phyloP scores from a whole-genome alignment of 2,888 invertebrate genomes.

The Dicranocentrus wangi region DNA sequence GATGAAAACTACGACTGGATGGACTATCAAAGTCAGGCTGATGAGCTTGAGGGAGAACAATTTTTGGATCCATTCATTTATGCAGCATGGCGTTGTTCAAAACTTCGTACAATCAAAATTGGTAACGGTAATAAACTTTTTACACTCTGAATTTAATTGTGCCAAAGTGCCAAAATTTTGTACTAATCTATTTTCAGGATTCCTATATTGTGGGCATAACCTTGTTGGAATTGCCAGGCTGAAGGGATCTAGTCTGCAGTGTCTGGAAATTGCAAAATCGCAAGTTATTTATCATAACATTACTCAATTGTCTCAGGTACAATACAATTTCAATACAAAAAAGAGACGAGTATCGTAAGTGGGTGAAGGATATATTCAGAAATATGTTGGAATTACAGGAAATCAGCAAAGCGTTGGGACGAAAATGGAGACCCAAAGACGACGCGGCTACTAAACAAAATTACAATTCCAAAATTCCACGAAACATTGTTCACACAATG shows the following conservation, averaged over 20 bases:
- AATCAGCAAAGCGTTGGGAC: slow-evolving; percentile 78
- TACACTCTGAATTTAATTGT: too few relatives aligned
- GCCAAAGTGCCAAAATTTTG: too few relatives aligned
- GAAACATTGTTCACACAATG: slow-evolving; percentile 56
- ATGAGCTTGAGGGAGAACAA: slow-evolving; percentile 64
- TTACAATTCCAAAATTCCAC: slow-evolving; percentile 55
- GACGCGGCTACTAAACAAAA: slow-evolving; percentile 45
- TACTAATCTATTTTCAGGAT: too few relatives aligned
- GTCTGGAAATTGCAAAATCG: slow-evolving; percentile 78
- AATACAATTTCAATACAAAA: background rate
- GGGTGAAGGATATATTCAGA: background rate
- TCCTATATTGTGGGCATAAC: slow-evolving; percentile 79
- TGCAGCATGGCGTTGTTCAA: slow-evolving; percentile 71
- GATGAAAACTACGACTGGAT: slow-evolving; percentile 71
- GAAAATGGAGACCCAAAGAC: slow-evolving; percentile 78
- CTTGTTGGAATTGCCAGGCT: slow-evolving; percentile 81
- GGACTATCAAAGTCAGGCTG: slow-evolving; percentile 70
- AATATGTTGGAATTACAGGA: slow-evolving; percentile 75
- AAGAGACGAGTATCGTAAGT: too few relatives aligned
- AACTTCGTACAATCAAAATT: slow-evolving; percentile 70
- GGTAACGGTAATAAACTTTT: too few relatives aligned
- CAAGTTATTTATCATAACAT: slow-evolving; percentile 69
- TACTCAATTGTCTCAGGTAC: slow-evolving; percentile 67
- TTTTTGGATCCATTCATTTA: slow-evolving; percentile 72
- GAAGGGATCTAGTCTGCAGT: slow-evolving; percentile 77